Evolutionary conservation across 2,888 invertebrate species (phyloP), one percentile per base, ranked within the genome.

Genomic region (Adelphocoris suturalis): DNA sequence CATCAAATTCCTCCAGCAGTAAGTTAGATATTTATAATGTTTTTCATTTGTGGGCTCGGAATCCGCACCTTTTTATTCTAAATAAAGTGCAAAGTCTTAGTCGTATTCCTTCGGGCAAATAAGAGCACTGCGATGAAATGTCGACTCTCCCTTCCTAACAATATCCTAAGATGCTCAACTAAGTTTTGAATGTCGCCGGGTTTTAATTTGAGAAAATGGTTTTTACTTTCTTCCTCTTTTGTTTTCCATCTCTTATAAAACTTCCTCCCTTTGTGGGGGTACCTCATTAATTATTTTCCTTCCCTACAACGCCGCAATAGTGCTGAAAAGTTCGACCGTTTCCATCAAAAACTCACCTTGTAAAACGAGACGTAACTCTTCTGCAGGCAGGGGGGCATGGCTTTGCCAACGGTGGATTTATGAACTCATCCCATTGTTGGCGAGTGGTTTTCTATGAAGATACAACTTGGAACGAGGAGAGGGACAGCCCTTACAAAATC

Each of bases 261-360:
- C 68, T 68, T 68, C 9, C 12, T 23, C 23, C 27, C 68, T 19
- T 68, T 68, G 57, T 57, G 57, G 52, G 19, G 5, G 12, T 0
- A 68, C 68, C 68, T 68, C 68, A 68, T 68, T 68, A 68, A 68
- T 68, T n/a, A n/a, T n/a, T 68, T 68, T 68, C 27, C 68, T 68
- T 19, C 5, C 9, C 68, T 68, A 68, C 19, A 68, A 19, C 68
- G 12, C 12, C 23, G 23, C 68, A 23, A 68, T 23, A 68, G 27
- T 12, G 68, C 23, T 23, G 27, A 19, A 68, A 68, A 68, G 23
- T 68, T 68, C 68, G 5, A 23, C 68, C 68, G 23, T 68, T 68
- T 23, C 68, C 68, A 68, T 19, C 68, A 12, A n/a, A 37, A 68
- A 68, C 68, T 68, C 68, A 68, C 68, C 68, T 68, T 68, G 68